Conservation (phyloP, 2,888 invertebrate species). For the Plagodis dolabraria region DNA sequence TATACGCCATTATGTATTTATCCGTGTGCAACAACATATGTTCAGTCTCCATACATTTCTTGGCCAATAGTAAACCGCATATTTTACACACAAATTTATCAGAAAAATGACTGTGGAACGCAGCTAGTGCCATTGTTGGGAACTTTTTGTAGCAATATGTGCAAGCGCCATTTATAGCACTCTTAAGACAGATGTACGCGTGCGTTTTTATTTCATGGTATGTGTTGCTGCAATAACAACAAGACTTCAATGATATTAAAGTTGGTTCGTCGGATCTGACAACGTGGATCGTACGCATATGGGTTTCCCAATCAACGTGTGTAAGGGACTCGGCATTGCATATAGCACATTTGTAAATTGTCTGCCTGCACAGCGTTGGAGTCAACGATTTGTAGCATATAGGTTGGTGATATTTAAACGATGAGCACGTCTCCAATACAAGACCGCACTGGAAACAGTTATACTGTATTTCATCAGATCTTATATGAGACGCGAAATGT, state of each 20-base stretch:
- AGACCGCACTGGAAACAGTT: conserved; percentile 37
- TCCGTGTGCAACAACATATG: conserved; percentile 52
- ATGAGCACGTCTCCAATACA: conserved; percentile 39
- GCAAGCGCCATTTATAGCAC: conserved; percentile 26
- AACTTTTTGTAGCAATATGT: conserved; percentile 45
- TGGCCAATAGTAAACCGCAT: conserved; percentile 33
- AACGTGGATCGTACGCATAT: conserved; percentile 41
- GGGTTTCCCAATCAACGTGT: conserved; percentile 19
- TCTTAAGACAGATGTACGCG: conserved; percentile 34
- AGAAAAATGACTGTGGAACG: conserved; percentile 31
- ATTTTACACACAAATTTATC: conserved; percentile 37
- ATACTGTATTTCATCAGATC: conserved; percentile 14
- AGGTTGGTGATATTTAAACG: conserved; percentile 9
- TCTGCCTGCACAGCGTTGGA: neutral
- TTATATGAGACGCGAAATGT: conserved; percentile 21
- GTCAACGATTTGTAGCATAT: conserved; percentile 1
- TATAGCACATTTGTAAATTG: neutral
- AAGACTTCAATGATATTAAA: conserved; percentile 3
- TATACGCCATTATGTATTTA: conserved; percentile 41
- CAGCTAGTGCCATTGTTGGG: conserved; percentile 4
- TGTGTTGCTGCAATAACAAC: conserved; percentile 21
- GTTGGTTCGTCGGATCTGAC: conserved; percentile 54
- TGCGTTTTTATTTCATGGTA: conserved; percentile 34
- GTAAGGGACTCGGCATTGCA: neutral
- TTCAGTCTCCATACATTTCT: conserved; percentile 44